Percentiles rank a stretch among this genome's conserved stretches.
phyloP scores from a whole-genome alignment of 2,797 vertebrate genomes.

The Heliangelus exortis region DNA sequence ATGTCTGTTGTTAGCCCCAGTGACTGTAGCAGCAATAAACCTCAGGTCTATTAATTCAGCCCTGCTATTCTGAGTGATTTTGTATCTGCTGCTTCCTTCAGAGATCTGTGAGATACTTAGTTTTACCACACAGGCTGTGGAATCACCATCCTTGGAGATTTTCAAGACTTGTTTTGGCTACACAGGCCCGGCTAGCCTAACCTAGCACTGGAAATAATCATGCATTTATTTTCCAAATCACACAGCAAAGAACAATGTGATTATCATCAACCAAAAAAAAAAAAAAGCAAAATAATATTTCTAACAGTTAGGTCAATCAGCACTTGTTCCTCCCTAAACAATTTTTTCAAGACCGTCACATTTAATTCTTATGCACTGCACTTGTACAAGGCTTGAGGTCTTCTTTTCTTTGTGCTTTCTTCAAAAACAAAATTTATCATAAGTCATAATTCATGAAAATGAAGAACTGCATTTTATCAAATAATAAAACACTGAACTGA shows the following conservation, averaged over 20 bases:
- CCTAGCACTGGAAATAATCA: neutral
- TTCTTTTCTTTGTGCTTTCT: neutral
- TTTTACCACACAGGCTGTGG: neutral
- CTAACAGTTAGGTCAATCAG: neutral
- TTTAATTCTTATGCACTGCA: neutral
- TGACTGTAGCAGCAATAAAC: neutral
- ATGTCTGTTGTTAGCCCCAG: neutral
- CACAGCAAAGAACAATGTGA: accelerated
- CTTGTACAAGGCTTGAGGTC: neutral
- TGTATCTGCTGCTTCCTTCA: neutral
- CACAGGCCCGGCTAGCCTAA: neutral
- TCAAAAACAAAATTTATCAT: neutral
- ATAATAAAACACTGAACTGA: neutral
- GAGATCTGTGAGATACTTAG: too few species aligned
- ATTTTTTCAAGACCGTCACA: neutral
- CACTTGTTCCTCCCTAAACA: neutral
- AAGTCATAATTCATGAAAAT: neutral
- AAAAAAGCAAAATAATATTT: neutral
- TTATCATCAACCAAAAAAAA: neutral
- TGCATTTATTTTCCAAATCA: neutral
- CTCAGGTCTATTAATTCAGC: neutral
- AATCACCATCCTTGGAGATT: neutral
- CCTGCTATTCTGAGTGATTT: neutral
- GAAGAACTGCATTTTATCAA: neutral
- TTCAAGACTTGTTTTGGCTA: neutral